Evolutionary conservation across 2,797 vertebrate species (phyloP).

Genomic region (Dicrostonyx torquatus): DNA sequence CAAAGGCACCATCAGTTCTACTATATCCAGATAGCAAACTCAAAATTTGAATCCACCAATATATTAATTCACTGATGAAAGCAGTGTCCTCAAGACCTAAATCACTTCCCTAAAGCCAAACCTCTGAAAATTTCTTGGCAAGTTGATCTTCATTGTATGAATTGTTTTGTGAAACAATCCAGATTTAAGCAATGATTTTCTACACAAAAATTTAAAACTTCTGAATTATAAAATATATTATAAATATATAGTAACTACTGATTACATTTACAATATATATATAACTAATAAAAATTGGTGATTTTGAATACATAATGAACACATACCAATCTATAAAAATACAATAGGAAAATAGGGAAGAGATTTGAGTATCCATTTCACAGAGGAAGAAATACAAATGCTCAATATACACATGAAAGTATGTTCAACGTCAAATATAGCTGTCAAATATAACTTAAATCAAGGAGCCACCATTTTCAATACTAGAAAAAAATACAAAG

Average conservation of each 20-base stretch:
- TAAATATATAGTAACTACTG: slow-evolving; percentile 16
- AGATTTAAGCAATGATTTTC: not conserved
- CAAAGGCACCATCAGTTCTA: not conserved
- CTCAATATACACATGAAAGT: not conserved
- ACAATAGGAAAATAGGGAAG: not conserved
- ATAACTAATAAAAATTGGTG: slow-evolving; percentile 22
- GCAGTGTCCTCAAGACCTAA: not conserved
- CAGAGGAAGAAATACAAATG: slow-evolving; percentile 33
- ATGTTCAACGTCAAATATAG: not conserved
- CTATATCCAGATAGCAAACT: not conserved
- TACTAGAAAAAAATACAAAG: slow-evolving; percentile 50
- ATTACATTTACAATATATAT: slow-evolving; percentile 32
- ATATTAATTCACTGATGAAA: not conserved
- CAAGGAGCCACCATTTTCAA: not conserved
- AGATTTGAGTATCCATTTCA: slow-evolving; percentile 19
- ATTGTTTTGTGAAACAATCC: not conserved
- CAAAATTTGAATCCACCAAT: not conserved
- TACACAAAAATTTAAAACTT: slow-evolving; percentile 42
- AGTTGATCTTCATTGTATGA: not conserved
- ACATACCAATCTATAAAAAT: slow-evolving; percentile 48
- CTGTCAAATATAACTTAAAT: slow-evolving; percentile 50
- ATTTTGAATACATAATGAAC: slow-evolving; percentile 14
- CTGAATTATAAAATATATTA: slow-evolving; percentile 20
- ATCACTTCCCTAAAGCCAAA: not conserved
- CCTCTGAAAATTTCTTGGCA: not conserved